Base-by-base conservation (phyloP, 92 coral and sea anemone species). In the Pocillopora grandis region DNA sequence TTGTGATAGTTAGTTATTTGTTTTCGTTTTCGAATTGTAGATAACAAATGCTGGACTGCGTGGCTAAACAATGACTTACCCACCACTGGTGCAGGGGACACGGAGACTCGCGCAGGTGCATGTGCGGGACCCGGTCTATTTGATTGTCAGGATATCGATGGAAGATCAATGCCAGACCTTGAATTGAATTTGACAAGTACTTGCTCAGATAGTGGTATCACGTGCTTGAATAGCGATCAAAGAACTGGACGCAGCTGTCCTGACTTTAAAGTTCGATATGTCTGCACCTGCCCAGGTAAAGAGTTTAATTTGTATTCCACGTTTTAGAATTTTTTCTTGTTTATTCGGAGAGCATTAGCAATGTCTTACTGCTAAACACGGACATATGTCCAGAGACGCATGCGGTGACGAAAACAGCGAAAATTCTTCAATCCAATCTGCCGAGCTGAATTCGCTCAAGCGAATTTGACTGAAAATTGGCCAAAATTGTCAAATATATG, bases 181-280 rank as follows among this genome's bases (percentile, higher is more conserved):
- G 95, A 94, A 37, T 52, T 94, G 48, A 92, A 87, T 76, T 67
- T 78, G 62, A 90, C 93, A 18, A 78, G 71, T 81, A 84, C 88
- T 70, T 96, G 98, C 65, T 84, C 96, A 31, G 76, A 91, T 21
- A 90, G 90, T 37, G 98, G 98, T 60, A 82, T 96, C 76, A 84
- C 77, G 52, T 96, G 98, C 49, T 84, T 88, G 76, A 94, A 92
- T 77, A 89, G 95, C 76, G 93, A 96, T 5, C 98, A 96, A 72
- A 68, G 72, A 64, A 66, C 59, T 23, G 78, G 75, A 66, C 66
- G 85, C 49, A 85, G 69, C 62, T 96, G 98, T 76, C 93, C 95
- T 48, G 96, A 96, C 74, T 96, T 96, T 31, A 96, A 94, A 84
- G 95, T 96, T 84, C 89, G 98, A 60, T 92, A 85, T 37, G 98